Conservation (phyloP, 2,888 invertebrate genomes). For the Drosophila kambysellisi region DNA sequence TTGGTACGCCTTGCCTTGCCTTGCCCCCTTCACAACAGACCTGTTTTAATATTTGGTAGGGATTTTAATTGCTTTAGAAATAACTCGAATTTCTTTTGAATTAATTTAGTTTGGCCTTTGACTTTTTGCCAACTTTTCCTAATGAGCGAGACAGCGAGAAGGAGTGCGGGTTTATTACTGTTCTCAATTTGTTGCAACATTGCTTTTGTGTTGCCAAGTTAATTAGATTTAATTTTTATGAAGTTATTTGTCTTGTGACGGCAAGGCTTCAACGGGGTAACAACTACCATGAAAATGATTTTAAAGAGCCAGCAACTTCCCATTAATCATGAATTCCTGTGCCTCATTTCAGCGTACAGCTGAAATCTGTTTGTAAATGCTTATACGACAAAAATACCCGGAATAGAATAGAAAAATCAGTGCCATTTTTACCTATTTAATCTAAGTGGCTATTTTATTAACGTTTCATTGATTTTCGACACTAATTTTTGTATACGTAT, state of each 20-base stretch:
- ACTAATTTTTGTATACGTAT: slow-evolving; percentile 31
- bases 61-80: slow-evolving; percentile 66
- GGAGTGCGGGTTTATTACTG: slow-evolving; percentile 12
- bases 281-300: slow-evolving; percentile 7
- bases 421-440: slow-evolving; percentile 20
- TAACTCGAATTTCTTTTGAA: slow-evolving; percentile 26
- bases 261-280: slow-evolving; percentile 17
- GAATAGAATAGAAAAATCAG: slow-evolving; percentile 21
- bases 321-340: slow-evolving; percentile 35
- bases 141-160: background rate
- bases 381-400: background rate
- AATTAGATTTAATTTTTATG: slow-evolving; percentile 60
- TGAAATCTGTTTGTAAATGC: background rate
- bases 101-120: slow-evolving; percentile 42
- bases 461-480: slow-evolving; percentile 62
- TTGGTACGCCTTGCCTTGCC: background rate
- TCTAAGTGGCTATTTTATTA: slow-evolving; percentile 44
- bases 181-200: slow-evolving; percentile 14
- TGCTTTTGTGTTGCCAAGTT: slow-evolving; percentile 30
- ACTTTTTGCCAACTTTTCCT: slow-evolving; percentile 23
- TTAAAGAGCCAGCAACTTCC: slow-evolving; percentile 7
- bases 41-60: slow-evolving; percentile 56
- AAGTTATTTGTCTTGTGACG: background rate
- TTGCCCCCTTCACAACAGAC: background rate
- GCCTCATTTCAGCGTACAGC: background rate